Base-by-base conservation (phyloP, 2,113 vertebrate species). In the Corapipo altera region DNA sequence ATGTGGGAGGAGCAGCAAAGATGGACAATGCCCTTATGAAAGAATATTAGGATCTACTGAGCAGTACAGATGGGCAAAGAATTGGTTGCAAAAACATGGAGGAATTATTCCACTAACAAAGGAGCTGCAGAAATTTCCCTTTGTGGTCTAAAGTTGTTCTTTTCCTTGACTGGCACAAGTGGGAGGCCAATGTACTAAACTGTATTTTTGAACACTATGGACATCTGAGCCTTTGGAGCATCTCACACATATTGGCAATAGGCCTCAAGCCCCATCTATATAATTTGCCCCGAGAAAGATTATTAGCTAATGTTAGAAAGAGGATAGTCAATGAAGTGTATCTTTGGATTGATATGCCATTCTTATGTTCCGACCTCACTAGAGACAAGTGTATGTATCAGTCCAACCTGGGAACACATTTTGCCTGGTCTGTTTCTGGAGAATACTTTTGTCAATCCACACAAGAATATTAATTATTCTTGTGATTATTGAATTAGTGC, bases 151-250 rank as follows among this genome's bases (percentile, higher is more conserved):
- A 51, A 33, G 7, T 1, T 66, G 4, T 44, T 28, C 59, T 17
- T 15, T 67, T 72, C 28, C 49, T 65, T 87, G 18, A 23, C 10
- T 52, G 33, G 9, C 14, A 37, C 51, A 80, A 61, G 15, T 3
- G 4, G 0, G 5, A 65, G 27, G 16, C 5, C 67, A 75, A 24
- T 3, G 10, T 4, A 9, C 14, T 64, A n/a, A 18, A 55, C 6
- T 46, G 37, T 27, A 8, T 15, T 74, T 85, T 65, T 70, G 59
- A 54, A 37, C 5, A 20, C 19, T 14, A 1, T 13, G 27, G 28
- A 48, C 35, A 33, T 30, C 13, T 72, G 49, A 72, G 37, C 8
- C 27, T 59, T 70, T 70, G 46, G 74, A 81, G 10, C 8, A 58
- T 7, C 5, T 67, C 57, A 69, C 12, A 62, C 22, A 21, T 3